These are phyloP conservation scores for Vireo griseus DNA, from an alignment of 2,797 vertebrate species.

Conservation along the genomic window DNA sequence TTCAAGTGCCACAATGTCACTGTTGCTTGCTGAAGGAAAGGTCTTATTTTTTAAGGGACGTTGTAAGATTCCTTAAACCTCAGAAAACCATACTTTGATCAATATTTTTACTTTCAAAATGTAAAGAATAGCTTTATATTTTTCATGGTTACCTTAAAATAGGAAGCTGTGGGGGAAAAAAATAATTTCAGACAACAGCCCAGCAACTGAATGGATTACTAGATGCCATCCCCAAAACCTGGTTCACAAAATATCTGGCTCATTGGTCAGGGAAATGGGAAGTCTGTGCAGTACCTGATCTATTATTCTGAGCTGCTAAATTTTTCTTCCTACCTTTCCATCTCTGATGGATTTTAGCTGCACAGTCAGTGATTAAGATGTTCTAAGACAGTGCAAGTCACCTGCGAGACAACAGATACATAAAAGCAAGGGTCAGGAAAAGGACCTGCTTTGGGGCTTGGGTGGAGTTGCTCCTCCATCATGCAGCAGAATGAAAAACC, in stretches of 20 bases:
- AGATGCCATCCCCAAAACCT: neutral
- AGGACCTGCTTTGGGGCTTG: neutral
- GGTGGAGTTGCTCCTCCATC: neutral
- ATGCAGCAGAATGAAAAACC: neutral
- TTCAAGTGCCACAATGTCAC: neutral
- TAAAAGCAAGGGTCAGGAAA: neutral
- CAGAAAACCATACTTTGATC: neutral
- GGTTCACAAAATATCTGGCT: conserved; percentile 31
- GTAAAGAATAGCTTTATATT: neutral
- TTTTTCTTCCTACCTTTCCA: neutral
- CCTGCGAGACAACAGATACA: neutral
- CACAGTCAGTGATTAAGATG: neutral
- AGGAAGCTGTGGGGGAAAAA: neutral
- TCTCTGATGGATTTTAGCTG: neutral
- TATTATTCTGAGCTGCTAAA: conserved; percentile 17
- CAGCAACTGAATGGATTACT: neutral
- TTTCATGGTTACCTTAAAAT: neutral
- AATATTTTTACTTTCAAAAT: neutral
- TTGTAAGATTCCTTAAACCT: neutral
- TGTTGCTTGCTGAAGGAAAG: neutral
- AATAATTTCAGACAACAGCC: neutral
- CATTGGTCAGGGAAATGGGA: conserved; percentile 32
- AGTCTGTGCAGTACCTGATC: neutral
- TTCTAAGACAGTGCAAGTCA: neutral
- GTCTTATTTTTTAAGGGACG: neutral